Evolutionary conservation across 92 coral and sea anemone genomes (phyloP).

Genomic region (Phymanthus crucifer): DNA sequence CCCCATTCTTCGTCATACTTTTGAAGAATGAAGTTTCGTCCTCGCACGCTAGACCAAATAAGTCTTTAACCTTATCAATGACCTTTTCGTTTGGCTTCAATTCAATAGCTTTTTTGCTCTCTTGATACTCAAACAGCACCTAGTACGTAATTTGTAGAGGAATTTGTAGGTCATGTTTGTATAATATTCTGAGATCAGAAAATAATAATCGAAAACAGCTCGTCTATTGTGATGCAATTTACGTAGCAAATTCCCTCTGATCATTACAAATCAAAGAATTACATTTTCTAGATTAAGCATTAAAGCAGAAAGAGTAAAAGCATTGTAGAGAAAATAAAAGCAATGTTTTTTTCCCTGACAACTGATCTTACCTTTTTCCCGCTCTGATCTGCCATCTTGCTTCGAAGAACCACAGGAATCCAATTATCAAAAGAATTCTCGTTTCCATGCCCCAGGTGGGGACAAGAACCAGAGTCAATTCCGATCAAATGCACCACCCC

Average conservation of each 20-base stretch:
- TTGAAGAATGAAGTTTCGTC: background rate
- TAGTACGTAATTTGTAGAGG: background rate
- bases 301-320: background rate
- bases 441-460: too few relatives aligned
- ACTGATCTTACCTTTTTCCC: background rate
- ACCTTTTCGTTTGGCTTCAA: background rate
- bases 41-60: background rate
- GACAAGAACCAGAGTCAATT: too few relatives aligned
- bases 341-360: background rate
- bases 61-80: background rate
- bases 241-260: background rate
- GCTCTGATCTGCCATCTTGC: background rate
- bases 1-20: background rate
- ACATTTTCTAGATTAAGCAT: background rate
- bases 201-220: background rate
- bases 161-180: background rate
- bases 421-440: background rate
- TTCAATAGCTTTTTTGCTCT: background rate
- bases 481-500: too few relatives aligned
- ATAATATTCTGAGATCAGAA: background rate
- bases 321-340: background rate
- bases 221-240: background rate
- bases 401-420: background rate
- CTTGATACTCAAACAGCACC: background rate
- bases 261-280: background rate